Conservation (phyloP, 1,140 invertebrate genomes). For the Pogonomyrmex californicus region DNA sequence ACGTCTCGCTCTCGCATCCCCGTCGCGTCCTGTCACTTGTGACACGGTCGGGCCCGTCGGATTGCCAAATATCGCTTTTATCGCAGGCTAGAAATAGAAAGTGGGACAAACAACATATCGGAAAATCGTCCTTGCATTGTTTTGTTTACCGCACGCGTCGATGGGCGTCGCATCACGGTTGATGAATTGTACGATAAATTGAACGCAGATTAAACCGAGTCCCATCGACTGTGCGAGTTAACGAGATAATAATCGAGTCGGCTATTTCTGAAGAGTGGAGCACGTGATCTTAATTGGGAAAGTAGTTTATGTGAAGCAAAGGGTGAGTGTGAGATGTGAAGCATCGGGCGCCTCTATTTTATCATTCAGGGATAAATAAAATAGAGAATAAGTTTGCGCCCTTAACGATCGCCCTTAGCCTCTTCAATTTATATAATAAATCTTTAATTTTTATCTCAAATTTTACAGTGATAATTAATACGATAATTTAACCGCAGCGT, state of each 20-base stretch:
- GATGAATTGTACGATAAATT: slow-evolving; percentile 60
- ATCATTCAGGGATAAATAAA: not conserved
- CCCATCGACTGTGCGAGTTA: slow-evolving; percentile 16
- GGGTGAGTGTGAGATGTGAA: not conserved
- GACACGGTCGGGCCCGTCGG: too few relatives aligned
- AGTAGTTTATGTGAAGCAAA: slow-evolving; percentile 18
- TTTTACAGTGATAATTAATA: not conserved
- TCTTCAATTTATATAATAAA: not conserved
- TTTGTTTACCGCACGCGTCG: slow-evolving; percentile 19
- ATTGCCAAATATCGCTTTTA: not conserved
- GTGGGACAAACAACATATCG: not conserved
- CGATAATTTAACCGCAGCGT: not conserved
- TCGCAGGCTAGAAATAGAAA: not conserved
- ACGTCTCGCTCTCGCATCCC: not conserved
- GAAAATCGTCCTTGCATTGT: slow-evolving; percentile 5
- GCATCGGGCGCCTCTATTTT: not conserved
- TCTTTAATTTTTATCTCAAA: not conserved
- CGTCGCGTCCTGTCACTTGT: not conserved
- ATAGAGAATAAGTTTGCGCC: not conserved
- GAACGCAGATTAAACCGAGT: slow-evolving; percentile 34
- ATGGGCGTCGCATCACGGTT: not conserved
- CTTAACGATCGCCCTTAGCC: not conserved
- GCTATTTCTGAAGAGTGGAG: not conserved
- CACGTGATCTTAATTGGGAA: slow-evolving; percentile 65
- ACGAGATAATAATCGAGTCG: slow-evolving; percentile 62